Percentiles rank a stretch among this genome's conserved stretches.
Evolutionary conservation across 2,888 invertebrate species (phyloP).

Genomic region (Spatulosminthurus flaviceps): DNA sequence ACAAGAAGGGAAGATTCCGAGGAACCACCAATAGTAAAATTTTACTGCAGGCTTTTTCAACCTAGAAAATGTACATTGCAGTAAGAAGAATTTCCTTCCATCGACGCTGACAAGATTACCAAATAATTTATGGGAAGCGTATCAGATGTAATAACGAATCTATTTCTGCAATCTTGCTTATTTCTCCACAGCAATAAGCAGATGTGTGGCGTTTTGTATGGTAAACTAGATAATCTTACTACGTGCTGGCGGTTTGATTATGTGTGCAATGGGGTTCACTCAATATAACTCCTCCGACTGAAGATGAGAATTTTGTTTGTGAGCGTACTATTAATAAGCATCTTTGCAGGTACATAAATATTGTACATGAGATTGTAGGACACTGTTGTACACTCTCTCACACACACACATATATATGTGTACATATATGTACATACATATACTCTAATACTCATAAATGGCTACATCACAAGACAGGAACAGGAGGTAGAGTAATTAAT

Average conservation of each 20-base stretch:
- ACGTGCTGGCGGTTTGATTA: not conserved
- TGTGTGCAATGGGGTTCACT: not conserved
- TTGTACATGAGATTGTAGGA: too few species aligned
- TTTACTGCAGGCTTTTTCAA: not conserved
- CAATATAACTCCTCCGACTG: too few species aligned
- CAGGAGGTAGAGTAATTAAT: not conserved
- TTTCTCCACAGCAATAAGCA: not conserved
- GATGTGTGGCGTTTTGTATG: constrained; percentile 8
- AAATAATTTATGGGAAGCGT: constrained; percentile 13
- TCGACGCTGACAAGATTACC: constrained; percentile 4
- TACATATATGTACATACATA: not conserved
- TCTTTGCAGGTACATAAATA: too few species aligned
- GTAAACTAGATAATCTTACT: not conserved
- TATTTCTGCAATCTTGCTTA: constrained; percentile 13
- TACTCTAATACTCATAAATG: too few species aligned
- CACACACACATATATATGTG: too few species aligned
- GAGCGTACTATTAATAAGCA: too few species aligned
- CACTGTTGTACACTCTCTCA: too few species aligned
- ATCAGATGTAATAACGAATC: constrained; percentile 18
- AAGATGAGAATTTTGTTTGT: too few species aligned
- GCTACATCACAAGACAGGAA: not conserved
- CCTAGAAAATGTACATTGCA: not conserved
- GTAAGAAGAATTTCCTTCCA: constrained; percentile 2
- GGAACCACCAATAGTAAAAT: too few species aligned
- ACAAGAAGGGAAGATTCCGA: too few species aligned